Evolutionary conservation across 2,113 vertebrate species (phyloP).

Genomic region (Cricetomys ansorgei): DNA sequence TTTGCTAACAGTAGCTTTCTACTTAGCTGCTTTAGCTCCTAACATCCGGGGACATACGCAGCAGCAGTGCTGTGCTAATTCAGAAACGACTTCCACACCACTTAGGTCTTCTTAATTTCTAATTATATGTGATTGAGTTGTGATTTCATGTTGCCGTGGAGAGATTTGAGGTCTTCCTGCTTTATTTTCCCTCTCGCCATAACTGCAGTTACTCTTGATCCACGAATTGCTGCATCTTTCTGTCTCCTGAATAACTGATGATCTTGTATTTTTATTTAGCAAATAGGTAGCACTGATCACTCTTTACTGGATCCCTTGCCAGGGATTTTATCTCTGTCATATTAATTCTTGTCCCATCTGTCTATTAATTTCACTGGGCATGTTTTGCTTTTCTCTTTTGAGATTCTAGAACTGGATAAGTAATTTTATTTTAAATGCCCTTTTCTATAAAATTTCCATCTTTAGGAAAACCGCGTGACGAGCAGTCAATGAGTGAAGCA

Average conservation of each 20-base stretch:
- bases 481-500: neutral
- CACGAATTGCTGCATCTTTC: neutral
- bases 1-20: neutral
- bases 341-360: neutral
- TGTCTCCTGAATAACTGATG: neutral
- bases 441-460: slow-evolving; percentile 5
- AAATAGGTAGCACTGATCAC: neutral
- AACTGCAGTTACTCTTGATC: neutral
- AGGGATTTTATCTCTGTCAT: neutral
- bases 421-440: slow-evolving; percentile 31
- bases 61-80: neutral
- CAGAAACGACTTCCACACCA: neutral
- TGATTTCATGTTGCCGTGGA: neutral
- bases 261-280: neutral
- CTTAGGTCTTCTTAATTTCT: neutral
- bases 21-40: neutral
- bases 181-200: neutral
- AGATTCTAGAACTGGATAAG: neutral
- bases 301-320: neutral
- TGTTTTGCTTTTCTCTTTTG: neutral
- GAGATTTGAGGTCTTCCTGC: neutral
- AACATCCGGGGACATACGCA: neutral
- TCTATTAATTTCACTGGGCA: neutral
- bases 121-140: neutral
- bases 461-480: neutral